Evolutionary conservation across 2,797 vertebrate genomes (phyloP), one percentile per base, ranked within the genome.

Genomic region (Anguilla pacifica): DNA sequence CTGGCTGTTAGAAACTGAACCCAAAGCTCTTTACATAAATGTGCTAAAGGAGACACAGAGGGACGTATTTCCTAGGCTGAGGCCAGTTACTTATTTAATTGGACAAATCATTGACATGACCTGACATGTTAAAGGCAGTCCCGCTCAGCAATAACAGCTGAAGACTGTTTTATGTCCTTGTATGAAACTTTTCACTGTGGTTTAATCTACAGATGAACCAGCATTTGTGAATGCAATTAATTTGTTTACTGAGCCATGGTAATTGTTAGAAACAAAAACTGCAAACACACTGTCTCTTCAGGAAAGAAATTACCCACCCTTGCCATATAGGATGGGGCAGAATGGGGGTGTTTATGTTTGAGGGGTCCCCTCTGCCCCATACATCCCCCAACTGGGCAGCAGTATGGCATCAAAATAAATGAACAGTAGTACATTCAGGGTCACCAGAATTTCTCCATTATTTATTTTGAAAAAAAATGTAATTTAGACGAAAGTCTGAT

Each of bases 101-200:
- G 22, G 22, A 6, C 59, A 17, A 64, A 64, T 64, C 25, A 67
- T 67, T 28, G 15, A n/a, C 64, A 67, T 67, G 25, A 67, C n/a
- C 25, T 67, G 22, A 67, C 64, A 25, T n/a, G 25, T n/a, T 28
- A 5, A n/a, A 13, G 9, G 5, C 43, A 49, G 49, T 86, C 25
- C 46, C 31, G n/a, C 53, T 57, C 55, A 57, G 25, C 15, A 86
- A 25, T 59, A 35, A 59, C 84, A 85, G 87, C 84, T 81, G 72
- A 70, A 86, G 84, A 64, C 35, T 84, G 53, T 43, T 82, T 82
- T 49, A 57, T 59, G n/a, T 79, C 15, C 43, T 43, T 39, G 53
- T 57, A 49, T 79, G 74, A 74, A 59, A 79, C 19, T 31, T 67
- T 67, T n/a, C 64, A 28, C 64, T 67, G 22, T 28, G 64, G 6